Evolutionary conservation across 2,113 vertebrate genomes (phyloP).

Genomic region (Channa maculata): DNA sequence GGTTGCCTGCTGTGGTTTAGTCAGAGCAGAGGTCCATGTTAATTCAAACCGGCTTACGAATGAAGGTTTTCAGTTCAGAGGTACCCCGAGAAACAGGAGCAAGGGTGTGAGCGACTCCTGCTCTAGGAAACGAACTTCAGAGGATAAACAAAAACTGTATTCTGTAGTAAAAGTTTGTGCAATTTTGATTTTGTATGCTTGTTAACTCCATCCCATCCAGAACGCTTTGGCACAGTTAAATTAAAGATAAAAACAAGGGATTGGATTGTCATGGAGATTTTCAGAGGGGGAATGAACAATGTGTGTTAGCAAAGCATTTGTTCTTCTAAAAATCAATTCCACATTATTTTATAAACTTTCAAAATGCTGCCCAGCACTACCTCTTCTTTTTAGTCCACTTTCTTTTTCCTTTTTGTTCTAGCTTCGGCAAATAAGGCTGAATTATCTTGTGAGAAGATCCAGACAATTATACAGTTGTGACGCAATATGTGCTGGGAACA

Average conservation of each 20-base stretch:
- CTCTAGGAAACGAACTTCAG: background rate
- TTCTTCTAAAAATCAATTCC: constrained; percentile 17
- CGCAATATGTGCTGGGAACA: constrained; percentile 51
- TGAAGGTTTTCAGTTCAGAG: background rate
- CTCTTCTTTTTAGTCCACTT: background rate
- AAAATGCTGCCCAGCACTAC: background rate
- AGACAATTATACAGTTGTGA: constrained; percentile 73
- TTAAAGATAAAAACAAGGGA: background rate
- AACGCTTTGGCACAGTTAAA: constrained; percentile 2
- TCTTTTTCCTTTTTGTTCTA: constrained; percentile 42
- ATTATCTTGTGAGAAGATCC: constrained; percentile 75
- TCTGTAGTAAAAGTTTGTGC: background rate
- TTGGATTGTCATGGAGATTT: constrained; percentile 3
- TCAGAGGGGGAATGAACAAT: background rate
- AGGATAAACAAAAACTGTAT: background rate
- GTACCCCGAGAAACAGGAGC: background rate
- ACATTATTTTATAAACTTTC: background rate
- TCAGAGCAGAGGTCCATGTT: constrained; percentile 30
- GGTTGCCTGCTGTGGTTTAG: constrained; percentile 88
- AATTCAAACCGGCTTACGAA: background rate
- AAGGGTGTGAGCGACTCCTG: background rate
- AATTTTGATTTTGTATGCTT: constrained; percentile 1
- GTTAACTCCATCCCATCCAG: background rate
- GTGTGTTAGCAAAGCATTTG: background rate
- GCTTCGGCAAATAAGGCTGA: constrained; percentile 45